phyloP scores from a whole-genome alignment of 2,888 invertebrate genomes.

The Rhingia rostrata region DNA sequence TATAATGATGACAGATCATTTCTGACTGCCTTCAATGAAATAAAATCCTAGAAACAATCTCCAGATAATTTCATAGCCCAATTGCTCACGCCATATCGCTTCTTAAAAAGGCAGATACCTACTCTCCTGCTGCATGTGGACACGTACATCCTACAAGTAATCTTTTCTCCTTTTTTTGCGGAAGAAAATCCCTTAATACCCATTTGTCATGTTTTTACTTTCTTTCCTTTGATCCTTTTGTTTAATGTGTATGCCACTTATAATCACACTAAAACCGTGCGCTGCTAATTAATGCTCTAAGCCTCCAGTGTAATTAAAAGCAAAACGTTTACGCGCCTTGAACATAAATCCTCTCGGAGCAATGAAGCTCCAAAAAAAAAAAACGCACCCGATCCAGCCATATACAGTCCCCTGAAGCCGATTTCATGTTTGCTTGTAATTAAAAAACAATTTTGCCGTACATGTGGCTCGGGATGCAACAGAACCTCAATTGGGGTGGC shows the following conservation, averaged over 20 bases:
- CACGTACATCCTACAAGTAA: conserved; percentile 8
- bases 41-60: no score
- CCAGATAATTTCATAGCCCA: neutral
- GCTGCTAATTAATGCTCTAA: conserved; percentile 57
- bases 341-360: conserved; percentile 45
- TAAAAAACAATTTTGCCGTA: conserved; percentile 54
- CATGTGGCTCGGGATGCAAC: conserved; percentile 65
- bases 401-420: conserved; percentile 47
- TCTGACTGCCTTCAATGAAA: no score
- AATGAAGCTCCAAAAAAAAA: conserved; percentile 18
- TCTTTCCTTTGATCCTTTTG: conserved; percentile 19
- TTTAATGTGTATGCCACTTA: conserved; percentile 20
- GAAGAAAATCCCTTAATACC: neutral
- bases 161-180: neutral
- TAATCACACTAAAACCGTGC: conserved; percentile 41
- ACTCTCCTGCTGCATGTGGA: conserved; percentile 1
- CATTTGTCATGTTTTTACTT: conserved; percentile 43
- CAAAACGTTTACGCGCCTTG: conserved; percentile 63
- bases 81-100: neutral
- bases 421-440: conserved; percentile 69
- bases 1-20: no score
- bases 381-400: conserved; percentile 49
- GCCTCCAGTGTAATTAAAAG: conserved; percentile 54
- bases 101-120: neutral
- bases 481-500: conserved; percentile 63